Conservation (phyloP, 2,888 invertebrate species). For the Lycophotia porphyrea region DNA sequence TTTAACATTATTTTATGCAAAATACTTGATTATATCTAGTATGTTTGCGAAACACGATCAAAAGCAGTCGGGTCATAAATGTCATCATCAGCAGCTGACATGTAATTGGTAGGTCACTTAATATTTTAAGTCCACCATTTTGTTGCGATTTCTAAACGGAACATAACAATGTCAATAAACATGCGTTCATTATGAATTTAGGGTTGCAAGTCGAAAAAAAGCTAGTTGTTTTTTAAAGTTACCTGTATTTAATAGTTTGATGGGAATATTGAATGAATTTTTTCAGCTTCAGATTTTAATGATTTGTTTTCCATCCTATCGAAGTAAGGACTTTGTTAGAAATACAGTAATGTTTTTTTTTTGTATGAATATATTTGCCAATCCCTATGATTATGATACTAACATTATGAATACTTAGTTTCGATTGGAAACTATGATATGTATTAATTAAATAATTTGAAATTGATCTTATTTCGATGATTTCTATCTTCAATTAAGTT, state of each 20-base stretch:
- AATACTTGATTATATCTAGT: slow-evolving; percentile 46
- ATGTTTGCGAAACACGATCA: slow-evolving; percentile 34
- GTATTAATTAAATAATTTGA: slow-evolving; percentile 30
- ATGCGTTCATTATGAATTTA: slow-evolving; percentile 53
- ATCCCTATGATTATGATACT: slow-evolving; percentile 35
- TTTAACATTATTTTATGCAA: slow-evolving; percentile 18
- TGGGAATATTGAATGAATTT: slow-evolving; percentile 44
- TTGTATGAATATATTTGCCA: slow-evolving; percentile 43
- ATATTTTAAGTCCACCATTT: slow-evolving; percentile 46
- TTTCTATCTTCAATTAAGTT: slow-evolving; percentile 34
- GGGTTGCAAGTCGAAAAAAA: slow-evolving; percentile 61
- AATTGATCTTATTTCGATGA: slow-evolving; percentile 23
- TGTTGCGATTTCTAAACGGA: slow-evolving; percentile 54
- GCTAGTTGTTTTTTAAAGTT: slow-evolving; percentile 61
- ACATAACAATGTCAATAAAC: slow-evolving; percentile 49
- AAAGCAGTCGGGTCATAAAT: slow-evolving; percentile 64
- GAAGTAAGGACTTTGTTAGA: slow-evolving; percentile 33
- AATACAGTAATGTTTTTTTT: slow-evolving; percentile 29
- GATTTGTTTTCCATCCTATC: slow-evolving; percentile 27
- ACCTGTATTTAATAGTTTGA: slow-evolving; percentile 60
- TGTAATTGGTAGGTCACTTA: slow-evolving; percentile 46
- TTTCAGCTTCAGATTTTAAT: slow-evolving; percentile 40
- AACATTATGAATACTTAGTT: slow-evolving; percentile 41
- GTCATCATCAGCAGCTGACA: slow-evolving; percentile 48
- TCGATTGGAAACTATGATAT: slow-evolving; percentile 47